These are phyloP conservation scores for Hydrophis major DNA, from an alignment of 2,797 vertebrate species.

Conservation along the genomic window DNA sequence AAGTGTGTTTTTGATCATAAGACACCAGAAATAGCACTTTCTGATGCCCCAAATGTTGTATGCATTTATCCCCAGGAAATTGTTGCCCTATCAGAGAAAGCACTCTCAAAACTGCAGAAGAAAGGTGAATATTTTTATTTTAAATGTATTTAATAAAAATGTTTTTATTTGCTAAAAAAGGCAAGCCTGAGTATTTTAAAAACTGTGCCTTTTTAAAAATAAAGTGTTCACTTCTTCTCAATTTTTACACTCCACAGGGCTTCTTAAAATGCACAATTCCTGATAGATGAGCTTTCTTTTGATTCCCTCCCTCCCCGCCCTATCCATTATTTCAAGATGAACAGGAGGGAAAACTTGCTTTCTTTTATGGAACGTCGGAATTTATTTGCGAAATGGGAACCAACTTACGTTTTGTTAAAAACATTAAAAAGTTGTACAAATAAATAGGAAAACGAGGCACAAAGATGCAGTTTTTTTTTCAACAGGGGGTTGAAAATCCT, in stretches of 20 bases:
- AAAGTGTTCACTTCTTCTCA: background rate
- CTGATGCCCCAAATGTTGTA: background rate
- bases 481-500: background rate
- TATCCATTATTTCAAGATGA: background rate
- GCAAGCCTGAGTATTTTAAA: background rate
- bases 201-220: background rate
- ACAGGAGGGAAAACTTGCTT: background rate
- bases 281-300: too few species aligned
- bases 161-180: background rate
- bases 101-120: conserved; percentile 53
- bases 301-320: too few species aligned
- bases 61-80: conserved; percentile 63
- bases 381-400: background rate
- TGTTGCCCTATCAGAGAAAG: conserved; percentile 40
- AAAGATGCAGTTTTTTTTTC: background rate
- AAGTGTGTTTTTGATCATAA: background rate
- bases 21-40: background rate
- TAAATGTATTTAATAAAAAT: background rate
- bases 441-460: background rate
- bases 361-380: background rate
- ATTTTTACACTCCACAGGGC: background rate
- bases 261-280: background rate
- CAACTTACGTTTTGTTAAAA: background rate
- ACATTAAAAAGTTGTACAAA: background rate
- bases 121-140: conserved; percentile 3